Percentiles rank a stretch among this genome's conserved stretches.
Conservation (phyloP, 2,113 vertebrate species). For the Clarias macrocephalus region DNA sequence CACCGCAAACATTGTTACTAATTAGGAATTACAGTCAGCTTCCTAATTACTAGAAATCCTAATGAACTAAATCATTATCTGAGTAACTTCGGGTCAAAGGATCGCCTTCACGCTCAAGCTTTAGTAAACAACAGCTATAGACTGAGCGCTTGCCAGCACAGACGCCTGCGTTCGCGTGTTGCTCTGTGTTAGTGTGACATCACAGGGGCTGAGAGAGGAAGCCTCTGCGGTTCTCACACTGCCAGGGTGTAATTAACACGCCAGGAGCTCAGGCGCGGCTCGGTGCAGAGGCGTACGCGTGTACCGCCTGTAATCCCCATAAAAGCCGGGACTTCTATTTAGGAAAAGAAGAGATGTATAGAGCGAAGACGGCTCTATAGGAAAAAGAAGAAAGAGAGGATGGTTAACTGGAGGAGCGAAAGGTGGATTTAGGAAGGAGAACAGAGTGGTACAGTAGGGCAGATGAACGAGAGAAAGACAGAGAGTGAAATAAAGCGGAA, state of each 20-base stretch:
- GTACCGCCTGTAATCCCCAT: conserved; percentile 58
- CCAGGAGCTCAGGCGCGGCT: conserved; percentile 21
- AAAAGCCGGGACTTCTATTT: conserved; percentile 48
- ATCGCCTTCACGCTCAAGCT: background rate
- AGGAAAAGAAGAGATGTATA: conserved; percentile 35
- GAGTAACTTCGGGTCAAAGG: background rate
- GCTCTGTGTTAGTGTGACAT: conserved; percentile 33
- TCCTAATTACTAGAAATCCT: background rate
- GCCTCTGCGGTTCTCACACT: background rate
- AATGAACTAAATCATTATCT: background rate
- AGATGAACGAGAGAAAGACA: background rate
- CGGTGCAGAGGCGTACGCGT: conserved; percentile 10
- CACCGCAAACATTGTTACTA: background rate
- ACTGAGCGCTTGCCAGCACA: background rate
- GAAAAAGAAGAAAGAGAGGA: background rate
- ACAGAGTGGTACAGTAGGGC: background rate
- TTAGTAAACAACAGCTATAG: background rate
- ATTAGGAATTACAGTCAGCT: background rate
- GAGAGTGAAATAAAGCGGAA: background rate
- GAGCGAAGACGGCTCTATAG: conserved; percentile 9
- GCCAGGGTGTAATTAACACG: conserved; percentile 13
- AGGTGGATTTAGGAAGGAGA: conserved; percentile 15
- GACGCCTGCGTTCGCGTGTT: background rate
- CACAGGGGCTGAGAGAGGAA: conserved; percentile 2
- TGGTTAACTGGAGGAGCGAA: conserved; percentile 14